Base-by-base conservation (phyloP, 2,113 vertebrate genomes). In the Taurulus bubalis region DNA sequence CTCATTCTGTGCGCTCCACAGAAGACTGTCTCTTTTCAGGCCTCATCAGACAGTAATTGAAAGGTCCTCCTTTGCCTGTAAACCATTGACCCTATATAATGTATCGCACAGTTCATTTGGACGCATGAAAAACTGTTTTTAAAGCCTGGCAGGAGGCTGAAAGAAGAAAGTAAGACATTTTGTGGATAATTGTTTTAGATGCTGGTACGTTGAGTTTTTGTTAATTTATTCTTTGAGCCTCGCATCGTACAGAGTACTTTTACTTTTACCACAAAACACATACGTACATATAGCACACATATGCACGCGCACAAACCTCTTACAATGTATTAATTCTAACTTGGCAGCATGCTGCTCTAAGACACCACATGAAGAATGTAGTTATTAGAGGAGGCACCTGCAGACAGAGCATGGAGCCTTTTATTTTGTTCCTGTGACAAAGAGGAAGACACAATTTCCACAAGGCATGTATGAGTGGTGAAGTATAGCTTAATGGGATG, bases 321-420 rank as follows among this genome's bases (percentile, higher is more conserved):
- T 79, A 70, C 59, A 58, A 90, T 92, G 82, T 86, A 90, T 93
- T 85, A 87, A 87, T 78, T 77, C 56, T 68, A 77, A 82, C 66
- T 80, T 65, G 80, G 89, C 89, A 84, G 88, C 58, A 3, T 75
- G 84, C 79, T 62, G 86, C 80, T 87, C 40, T 18, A 73, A 89
- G 82, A 83, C 81, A 76, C 75, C 81, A 47, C 85, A 84, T 89
- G 83, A 93, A 86, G 90, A 86, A 93, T 93, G 89, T 75, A 49
- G 79, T 92, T 92, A 92, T 93, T 90, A 91, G 89, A 83, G 75
- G 60, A 89, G 88, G 82, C 92, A 93, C 92, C 93, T 94, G 95
- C 89, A 92, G 79, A 83, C 76, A 15, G 84, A 82, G 76, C 79
- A 28, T 6, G 30, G 34, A 78, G 79, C 62, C 49, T 89, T 86